These are phyloP conservation scores for Arctia plantaginis DNA, from an alignment of 2,888 invertebrate species.

Conservation along the genomic window DNA sequence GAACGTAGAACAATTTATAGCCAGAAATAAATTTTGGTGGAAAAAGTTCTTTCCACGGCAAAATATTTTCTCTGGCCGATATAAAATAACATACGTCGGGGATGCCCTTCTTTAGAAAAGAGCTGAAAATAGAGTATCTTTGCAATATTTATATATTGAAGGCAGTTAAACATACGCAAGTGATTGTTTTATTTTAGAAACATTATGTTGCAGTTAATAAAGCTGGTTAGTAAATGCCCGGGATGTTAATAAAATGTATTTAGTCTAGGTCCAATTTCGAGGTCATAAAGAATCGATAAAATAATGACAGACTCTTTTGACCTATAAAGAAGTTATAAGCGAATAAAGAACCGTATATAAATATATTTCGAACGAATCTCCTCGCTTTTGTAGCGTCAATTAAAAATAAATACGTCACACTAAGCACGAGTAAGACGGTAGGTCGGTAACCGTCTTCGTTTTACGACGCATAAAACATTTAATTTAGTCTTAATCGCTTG, in stretches of 20 bases:
- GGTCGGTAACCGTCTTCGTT: constrained; percentile 20
- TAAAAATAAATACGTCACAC: constrained; percentile 12
- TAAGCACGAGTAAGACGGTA: constrained; percentile 20
- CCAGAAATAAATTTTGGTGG: constrained; percentile 41
- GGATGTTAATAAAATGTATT: background rate
- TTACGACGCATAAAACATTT: constrained; percentile 47
- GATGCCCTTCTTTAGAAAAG: constrained; percentile 41
- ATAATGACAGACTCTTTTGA: background rate
- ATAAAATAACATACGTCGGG: constrained; percentile 39
- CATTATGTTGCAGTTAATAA: background rate
- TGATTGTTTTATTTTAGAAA: background rate
- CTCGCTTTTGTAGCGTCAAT: background rate
- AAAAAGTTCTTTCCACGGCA: constrained; percentile 41
- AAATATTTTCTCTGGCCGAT: constrained; percentile 43
- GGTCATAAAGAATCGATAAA: background rate
- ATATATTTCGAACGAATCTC: background rate
- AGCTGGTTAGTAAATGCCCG: background rate
- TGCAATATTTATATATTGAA: background rate
- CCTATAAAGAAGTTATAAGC: background rate
- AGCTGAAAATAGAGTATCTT: constrained; percentile 7
- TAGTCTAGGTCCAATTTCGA: background rate
- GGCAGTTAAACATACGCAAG: background rate
- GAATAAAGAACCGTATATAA: background rate
- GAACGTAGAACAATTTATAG: constrained; percentile 38
- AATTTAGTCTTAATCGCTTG: constrained; percentile 42